phyloP scores from a whole-genome alignment of 2,113 vertebrate genomes.

The Larimichthys polyactis region DNA sequence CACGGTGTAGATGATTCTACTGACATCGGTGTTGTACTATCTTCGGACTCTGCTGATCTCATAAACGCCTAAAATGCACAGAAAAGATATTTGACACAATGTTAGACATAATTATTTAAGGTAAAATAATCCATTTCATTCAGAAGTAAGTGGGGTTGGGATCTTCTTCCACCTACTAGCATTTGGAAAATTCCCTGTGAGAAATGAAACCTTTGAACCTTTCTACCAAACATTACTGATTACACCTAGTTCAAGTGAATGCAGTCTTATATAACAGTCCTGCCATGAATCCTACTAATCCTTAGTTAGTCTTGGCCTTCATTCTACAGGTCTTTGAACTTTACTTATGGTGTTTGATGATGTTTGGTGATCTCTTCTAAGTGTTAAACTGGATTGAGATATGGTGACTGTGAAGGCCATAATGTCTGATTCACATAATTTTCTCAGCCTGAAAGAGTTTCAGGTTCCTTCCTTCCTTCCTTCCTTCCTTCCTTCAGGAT shows the following conservation, averaged over 20 bases:
- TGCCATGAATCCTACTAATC: too few species aligned
- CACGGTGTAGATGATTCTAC: neutral
- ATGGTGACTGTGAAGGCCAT: too few species aligned
- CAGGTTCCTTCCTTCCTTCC: too few species aligned
- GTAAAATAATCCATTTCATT: neutral
- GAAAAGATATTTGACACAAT: neutral
- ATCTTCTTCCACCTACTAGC: neutral
- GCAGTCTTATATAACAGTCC: neutral
- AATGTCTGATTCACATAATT: too few species aligned
- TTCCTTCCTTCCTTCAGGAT: too few species aligned
- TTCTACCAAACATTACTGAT: too few species aligned
- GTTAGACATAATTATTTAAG: neutral
- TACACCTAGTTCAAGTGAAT: neutral
- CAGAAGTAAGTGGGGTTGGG: neutral
- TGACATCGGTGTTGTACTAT: neutral
- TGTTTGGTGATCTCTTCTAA: too few species aligned
- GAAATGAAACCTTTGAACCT: too few species aligned
- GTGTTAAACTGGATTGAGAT: too few species aligned
- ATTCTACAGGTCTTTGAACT: too few species aligned
- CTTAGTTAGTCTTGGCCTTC: neutral
- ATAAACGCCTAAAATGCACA: slow-evolving; percentile 59
- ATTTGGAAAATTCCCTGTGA: neutral
- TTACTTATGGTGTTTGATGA: too few species aligned
- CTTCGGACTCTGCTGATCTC: slow-evolving; percentile 49
- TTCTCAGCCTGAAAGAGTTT: too few species aligned